Conservation (phyloP, 2,888 invertebrate genomes). For the Ryuthela nishihirai region DNA sequence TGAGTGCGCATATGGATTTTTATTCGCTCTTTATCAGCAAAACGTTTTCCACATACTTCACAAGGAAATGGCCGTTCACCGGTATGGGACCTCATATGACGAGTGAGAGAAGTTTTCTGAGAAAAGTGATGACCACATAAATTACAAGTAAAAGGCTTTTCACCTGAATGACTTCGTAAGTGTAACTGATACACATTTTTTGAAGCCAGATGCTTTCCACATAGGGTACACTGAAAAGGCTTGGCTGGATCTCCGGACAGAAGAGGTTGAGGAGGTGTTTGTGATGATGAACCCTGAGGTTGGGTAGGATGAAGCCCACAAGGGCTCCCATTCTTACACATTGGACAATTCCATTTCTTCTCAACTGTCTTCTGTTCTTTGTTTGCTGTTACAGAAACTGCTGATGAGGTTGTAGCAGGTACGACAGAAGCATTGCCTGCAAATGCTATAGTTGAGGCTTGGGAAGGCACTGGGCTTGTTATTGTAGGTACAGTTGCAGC, state of each 20-base stretch:
- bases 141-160: slow-evolving; percentile 66
- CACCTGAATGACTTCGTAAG: slow-evolving; percentile 66
- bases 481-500: slow-evolving; percentile 14
- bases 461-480: slow-evolving; percentile 34
- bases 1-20: slow-evolving; percentile 45
- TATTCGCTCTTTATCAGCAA: slow-evolving; percentile 44
- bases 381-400: slow-evolving; percentile 3
- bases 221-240: slow-evolving; percentile 41
- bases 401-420: slow-evolving; percentile 2
- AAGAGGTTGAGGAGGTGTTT: slow-evolving; percentile 34
- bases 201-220: slow-evolving; percentile 43
- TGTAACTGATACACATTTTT: slow-evolving; percentile 53
- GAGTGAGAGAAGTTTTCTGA: slow-evolving; percentile 70
- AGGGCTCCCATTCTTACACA: slow-evolving; percentile 38
- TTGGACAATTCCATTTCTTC: slow-evolving; percentile 29
- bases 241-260: slow-evolving; percentile 42
- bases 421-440: slow-evolving; percentile 14
- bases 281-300: slow-evolving; percentile 12
- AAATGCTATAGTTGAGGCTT: slow-evolving; percentile 32
- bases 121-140: slow-evolving; percentile 69
- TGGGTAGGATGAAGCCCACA: slow-evolving; percentile 37
- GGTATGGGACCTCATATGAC: slow-evolving; percentile 61
- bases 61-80: slow-evolving; percentile 46
- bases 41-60: slow-evolving; percentile 42
- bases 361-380: slow-evolving; percentile 13